phyloP scores from a whole-genome alignment of 2,888 invertebrate genomes.

The Philonicus albiceps region DNA sequence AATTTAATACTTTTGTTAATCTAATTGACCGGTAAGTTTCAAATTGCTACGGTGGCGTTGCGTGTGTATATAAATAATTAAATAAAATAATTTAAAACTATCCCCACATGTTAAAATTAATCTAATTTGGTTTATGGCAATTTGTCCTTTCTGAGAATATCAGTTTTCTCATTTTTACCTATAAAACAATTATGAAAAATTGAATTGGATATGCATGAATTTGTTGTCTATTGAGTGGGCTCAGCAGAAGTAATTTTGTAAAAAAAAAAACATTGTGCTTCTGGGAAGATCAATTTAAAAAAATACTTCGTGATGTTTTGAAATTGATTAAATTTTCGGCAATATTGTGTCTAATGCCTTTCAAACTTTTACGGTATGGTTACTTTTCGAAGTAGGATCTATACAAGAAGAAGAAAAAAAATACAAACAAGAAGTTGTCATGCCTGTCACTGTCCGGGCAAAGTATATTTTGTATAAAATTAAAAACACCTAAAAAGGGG shows the following conservation, averaged over 20 bases:
- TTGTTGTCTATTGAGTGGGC: too few species aligned
- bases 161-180: too few species aligned
- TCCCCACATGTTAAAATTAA: background rate
- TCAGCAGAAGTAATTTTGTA: too few species aligned
- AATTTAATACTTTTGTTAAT: background rate
- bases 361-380: background rate
- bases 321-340: too few species aligned
- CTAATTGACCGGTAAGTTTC: background rate
- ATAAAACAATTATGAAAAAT: too few species aligned
- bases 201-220: too few species aligned
- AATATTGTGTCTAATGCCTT: background rate
- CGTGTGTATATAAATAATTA: constrained; percentile 8
- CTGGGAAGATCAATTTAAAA: too few species aligned
- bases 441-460: background rate
- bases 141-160: too few species aligned
- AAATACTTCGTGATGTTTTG: too few species aligned
- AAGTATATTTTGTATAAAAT: background rate
- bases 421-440: background rate
- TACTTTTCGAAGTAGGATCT: background rate
- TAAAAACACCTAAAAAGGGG: background rate
- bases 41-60: background rate
- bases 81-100: background rate
- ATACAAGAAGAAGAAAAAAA: background rate
- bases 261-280: too few species aligned
- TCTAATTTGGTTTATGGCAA: too few species aligned